Evolutionary conservation across 2,888 invertebrate species (phyloP), one percentile per base, ranked within the genome.

Genomic region (Agrotis exclamationis): DNA sequence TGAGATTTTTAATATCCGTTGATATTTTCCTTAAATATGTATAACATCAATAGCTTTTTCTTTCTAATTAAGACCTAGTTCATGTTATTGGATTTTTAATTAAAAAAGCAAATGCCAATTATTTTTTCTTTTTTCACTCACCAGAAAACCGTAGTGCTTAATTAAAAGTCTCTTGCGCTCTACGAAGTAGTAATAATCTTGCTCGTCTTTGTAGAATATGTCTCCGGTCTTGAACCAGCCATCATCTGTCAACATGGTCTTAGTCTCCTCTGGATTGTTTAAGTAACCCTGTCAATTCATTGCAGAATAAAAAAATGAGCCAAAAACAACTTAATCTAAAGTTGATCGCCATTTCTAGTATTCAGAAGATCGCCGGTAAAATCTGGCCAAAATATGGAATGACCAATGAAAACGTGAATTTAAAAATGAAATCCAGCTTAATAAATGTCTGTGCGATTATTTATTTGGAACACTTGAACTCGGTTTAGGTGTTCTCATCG

Each of bases 191-290:
- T 87, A 92, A 74, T 86, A 87, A 51, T 87, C 76, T 20, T 88
- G 72, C 9, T 89, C 86, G 70, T 90, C 89, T 71, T 70, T 88
- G 79, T 87, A 88, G 69, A 93, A 91, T 24, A 92, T 81, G 77
- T 92, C 92, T 33, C 91, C 92, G 3, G 92, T 92, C 63, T 85
- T 90, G 59, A 93, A 75, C 90, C 91, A 93, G 4, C 89, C 92
- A 54, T 92, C 90, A 11, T 87, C 84, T 7, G 90, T 89, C 54
- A 91, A 64, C 60, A 91, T 86, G 47, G 80, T 80, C 51, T 76
- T 83, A 14, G 91, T 91, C 73, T 91, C 91, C 66, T 90, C 87
- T 16, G 84, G 84, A 72, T 92, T 91, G 57, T 90, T 89, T 22
- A 89, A 76, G 80, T 92, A 93, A 28, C 90, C 91, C 91, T 92